Evolutionary conservation across 2,113 vertebrate genomes (phyloP), one percentile per base, ranked within the genome.

Genomic region (Alexandromys fortis): DNA sequence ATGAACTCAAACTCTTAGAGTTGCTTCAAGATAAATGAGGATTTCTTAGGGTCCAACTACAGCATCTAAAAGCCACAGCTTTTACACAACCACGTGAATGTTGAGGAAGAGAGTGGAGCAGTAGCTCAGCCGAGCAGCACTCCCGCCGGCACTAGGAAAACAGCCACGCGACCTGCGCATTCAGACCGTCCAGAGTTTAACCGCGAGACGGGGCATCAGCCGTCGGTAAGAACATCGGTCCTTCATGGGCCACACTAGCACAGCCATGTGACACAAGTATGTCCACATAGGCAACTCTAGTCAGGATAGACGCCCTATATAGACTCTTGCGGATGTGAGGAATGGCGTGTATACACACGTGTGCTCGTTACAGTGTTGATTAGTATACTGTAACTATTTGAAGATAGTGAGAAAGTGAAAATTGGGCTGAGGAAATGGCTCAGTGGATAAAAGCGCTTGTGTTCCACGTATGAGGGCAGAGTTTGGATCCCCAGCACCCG

Each of bases 341-440:
- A 83, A 77, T 67, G 82, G 6, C 33, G 21, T 73, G 1, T 55
- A 38, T 16, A 8, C 35, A 61, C 3, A 63, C 14, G 4, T 88
- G 19, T 30, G 14, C 55, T 94, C 33, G 42, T 33, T 72, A 9
- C 17, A 52, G n/a, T 93, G 86, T 4, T 68, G 38, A 78, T 17
- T 91, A 45, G 42, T 45, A 45, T 22, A 21, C 24, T 33, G 47
- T 58, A 58, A 83, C 35, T 77, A 77, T 76, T 78, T 52, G 33
- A 91, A 93, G 91, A 76, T 63, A 89, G 90, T 30, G 33, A 92
- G 82, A 86, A 61, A 73, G n/a, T 35, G 14, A 86, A 92, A 90
- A 83, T 33, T 21, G 2, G 82, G 61, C 17, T 6, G 42, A 21
- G 38, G 26, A 67, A 45, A 33, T 30, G 61, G 7, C 11, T 67